Evolutionary conservation across 2,797 vertebrate species (phyloP).

Genomic region (Danio kyathit): DNA sequence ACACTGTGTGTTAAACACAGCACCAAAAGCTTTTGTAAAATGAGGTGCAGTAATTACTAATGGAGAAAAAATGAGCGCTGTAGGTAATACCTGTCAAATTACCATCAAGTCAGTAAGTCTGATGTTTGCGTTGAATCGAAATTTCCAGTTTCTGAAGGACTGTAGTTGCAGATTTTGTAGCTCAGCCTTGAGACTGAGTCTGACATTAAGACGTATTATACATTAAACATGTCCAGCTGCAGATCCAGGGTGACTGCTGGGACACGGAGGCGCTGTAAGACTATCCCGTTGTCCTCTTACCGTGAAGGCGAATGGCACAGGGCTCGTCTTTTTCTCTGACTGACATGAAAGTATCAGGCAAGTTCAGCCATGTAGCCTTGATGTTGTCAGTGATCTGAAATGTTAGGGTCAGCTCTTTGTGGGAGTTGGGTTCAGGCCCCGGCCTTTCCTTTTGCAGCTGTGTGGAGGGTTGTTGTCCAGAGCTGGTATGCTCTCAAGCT

Average conservation of each 20-base stretch:
- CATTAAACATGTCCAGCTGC: conserved; percentile 46
- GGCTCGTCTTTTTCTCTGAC: conserved; percentile 22
- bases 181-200: conserved; percentile 10
- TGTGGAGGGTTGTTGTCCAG: conserved; percentile 18
- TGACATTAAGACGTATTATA: conserved; percentile 29
- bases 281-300: conserved; percentile 30
- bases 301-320: conserved; percentile 7
- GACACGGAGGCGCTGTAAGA: conserved; percentile 19
- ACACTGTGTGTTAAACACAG: conserved; percentile 22
- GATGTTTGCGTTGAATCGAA: conserved; percentile 3
- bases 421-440: conserved; percentile 14
- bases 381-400: conserved; percentile 39
- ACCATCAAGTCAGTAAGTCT: not conserved
- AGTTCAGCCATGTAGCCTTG: conserved; percentile 32
- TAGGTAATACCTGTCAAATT: not conserved
- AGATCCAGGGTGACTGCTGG: conserved; percentile 21
- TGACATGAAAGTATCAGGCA: conserved; percentile 39
- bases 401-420: conserved; percentile 47
- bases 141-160: not conserved
- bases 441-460: conserved; percentile 40
- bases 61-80: not conserved
- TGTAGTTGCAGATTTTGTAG: not conserved
- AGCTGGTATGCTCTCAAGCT: conserved; percentile 16
- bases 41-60: not conserved
- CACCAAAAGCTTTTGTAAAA: not conserved